Evolutionary conservation across 2,888 invertebrate genomes (phyloP).

Genomic region (Tetrapedia diversipes): DNA sequence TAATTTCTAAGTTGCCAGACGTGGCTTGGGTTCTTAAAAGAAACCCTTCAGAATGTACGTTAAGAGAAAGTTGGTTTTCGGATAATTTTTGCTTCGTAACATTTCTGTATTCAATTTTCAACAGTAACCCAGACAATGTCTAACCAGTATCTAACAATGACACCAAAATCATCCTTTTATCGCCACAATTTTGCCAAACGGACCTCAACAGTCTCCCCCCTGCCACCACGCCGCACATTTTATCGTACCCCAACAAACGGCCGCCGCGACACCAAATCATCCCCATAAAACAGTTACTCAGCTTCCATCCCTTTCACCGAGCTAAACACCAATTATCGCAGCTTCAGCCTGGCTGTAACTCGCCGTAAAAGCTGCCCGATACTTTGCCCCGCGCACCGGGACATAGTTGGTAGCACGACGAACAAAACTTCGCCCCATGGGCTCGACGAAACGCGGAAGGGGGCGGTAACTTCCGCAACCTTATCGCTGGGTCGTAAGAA

Average conservation of each 20-base stretch:
- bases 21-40: too few species aligned
- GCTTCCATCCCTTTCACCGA: neutral
- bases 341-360: neutral
- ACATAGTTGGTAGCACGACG: neutral
- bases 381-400: neutral
- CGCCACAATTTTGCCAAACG: neutral
- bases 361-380: neutral
- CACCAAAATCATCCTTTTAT: too few species aligned
- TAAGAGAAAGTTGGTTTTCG: too few species aligned
- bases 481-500: neutral
- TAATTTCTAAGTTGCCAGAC: too few species aligned
- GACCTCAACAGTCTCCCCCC: too few species aligned
- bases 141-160: too few species aligned
- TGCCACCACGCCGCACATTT: neutral
- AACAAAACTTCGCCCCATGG: neutral
- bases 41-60: too few species aligned
- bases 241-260: neutral
- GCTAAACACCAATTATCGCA: constrained; percentile 10
- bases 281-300: constrained; percentile 12
- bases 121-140: too few species aligned
- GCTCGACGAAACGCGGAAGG: neutral
- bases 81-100: too few species aligned
- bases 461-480: too few species aligned
- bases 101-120: too few species aligned
- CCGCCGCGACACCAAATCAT: neutral